Base-by-base conservation (phyloP, 2,797 vertebrate genomes). In the Eidolon dupreanum region DNA sequence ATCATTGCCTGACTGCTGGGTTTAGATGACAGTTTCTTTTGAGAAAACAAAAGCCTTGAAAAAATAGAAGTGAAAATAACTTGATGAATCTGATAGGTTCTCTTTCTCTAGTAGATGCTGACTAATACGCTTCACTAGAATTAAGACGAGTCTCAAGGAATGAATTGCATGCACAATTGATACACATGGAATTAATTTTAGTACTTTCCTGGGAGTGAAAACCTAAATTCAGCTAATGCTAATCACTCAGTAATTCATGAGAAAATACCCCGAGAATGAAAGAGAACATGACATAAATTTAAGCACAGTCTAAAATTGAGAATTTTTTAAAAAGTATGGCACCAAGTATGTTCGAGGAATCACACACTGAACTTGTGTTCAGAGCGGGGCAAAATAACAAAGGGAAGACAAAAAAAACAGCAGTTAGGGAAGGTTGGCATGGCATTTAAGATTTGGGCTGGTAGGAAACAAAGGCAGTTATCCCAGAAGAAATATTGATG, bases 11-110 rank as follows among this genome's bases (percentile, higher is more conserved):
- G 88, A 70, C 77, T 94, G 74, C 74, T 96, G 86, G 88, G 90
- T 86, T 87, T 68, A 94, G 65, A 61, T 66, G 68, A 89, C 88
- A 83, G 70, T 65, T 82, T 55, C 66, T 49, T 95, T 75, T 31
- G 71, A 92, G 79, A 83, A 90, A 96, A 96, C 82, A 88, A 90
- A 83, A 78, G 43, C 0, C 51, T 68, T 81, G 68, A 70, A 38
- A 73, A 74, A 84, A n/a, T 66, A 81, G 82, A 94, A 88, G 61
- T 57, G 22, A 95, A 26, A 94, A 51, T 65, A 77, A 43, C 41
- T 70, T n/a, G 3, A 28, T 91, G 66, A 41, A 53, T 88, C 13
- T 53, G 75, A 57, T 12, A 22, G 46, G 17, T 9, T 93, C 51
- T 84, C 5, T 78, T 84, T 88, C 55, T 91, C 51, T 36, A 11